Conservation (phyloP, 2,113 vertebrate species). For the Sinocyclocheilus anshuiensis region DNA sequence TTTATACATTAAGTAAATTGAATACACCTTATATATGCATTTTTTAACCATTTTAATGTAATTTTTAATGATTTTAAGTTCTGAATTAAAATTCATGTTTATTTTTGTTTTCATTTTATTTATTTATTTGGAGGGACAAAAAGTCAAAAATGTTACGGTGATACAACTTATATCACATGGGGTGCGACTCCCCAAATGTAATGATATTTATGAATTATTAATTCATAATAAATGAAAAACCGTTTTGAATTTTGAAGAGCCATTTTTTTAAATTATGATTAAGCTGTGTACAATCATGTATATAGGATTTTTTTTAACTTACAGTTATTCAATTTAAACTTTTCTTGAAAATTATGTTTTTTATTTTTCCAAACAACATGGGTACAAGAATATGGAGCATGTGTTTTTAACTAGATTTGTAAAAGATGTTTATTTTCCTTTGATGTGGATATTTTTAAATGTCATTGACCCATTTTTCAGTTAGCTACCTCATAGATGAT, state of each 20-base stretch:
- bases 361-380: background rate
- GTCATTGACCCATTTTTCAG: slow-evolving; percentile 35
- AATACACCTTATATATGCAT: background rate
- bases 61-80: background rate
- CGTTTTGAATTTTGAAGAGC: background rate
- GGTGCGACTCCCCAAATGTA: no score
- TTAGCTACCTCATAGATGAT: background rate
- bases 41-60: background rate
- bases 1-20: background rate
- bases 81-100: background rate
- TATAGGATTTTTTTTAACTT: background rate
- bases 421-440: background rate
- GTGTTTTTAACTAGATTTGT: background rate
- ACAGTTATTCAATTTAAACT: background rate
- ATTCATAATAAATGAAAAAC: background rate
- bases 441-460: background rate
- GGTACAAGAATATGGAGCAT: background rate
- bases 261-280: background rate
- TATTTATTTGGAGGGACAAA: background rate
- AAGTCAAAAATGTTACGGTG: background rate
- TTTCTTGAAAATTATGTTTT: no score
- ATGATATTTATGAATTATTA: no score
- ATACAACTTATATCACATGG: no score
- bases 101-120: no score
- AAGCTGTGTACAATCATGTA: background rate